Evolutionary conservation across 2,113 vertebrate genomes (phyloP).

Genomic region (Lontra canadensis): DNA sequence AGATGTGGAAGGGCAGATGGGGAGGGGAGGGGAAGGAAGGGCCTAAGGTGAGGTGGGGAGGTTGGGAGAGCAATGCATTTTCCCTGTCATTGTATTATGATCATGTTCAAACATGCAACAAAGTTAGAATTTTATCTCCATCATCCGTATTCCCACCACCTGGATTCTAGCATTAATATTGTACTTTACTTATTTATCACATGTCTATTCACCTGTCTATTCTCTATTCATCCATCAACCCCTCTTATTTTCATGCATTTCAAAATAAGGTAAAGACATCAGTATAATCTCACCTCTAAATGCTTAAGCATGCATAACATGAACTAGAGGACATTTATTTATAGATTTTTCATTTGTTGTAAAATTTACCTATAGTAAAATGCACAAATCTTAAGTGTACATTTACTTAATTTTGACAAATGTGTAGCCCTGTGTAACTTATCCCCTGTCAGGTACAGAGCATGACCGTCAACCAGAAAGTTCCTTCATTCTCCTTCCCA

Average conservation of each 20-base stretch:
- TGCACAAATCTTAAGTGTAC: background rate
- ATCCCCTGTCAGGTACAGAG: background rate
- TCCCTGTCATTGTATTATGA: background rate
- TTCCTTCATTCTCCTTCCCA: background rate
- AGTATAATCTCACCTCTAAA: background rate
- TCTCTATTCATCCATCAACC: background rate
- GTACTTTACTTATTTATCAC: background rate
- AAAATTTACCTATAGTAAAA: background rate
- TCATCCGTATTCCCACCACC: background rate
- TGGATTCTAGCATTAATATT: background rate
- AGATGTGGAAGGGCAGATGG: background rate
- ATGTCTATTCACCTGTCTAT: background rate
- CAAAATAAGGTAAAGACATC: background rate
- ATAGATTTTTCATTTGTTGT: background rate
- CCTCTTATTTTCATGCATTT: background rate
- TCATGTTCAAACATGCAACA: background rate
- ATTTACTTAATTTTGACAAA: background rate
- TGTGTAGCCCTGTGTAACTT: background rate
- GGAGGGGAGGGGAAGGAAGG: background rate
- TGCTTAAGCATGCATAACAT: background rate
- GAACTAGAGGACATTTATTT: background rate
- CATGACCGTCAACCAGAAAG: background rate
- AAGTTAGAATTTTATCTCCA: background rate
- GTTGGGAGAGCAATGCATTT: background rate
- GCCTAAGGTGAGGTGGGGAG: too few species aligned